phyloP scores from a whole-genome alignment of 1,140 invertebrate genomes.

The Drosophila quadrilineata region DNA sequence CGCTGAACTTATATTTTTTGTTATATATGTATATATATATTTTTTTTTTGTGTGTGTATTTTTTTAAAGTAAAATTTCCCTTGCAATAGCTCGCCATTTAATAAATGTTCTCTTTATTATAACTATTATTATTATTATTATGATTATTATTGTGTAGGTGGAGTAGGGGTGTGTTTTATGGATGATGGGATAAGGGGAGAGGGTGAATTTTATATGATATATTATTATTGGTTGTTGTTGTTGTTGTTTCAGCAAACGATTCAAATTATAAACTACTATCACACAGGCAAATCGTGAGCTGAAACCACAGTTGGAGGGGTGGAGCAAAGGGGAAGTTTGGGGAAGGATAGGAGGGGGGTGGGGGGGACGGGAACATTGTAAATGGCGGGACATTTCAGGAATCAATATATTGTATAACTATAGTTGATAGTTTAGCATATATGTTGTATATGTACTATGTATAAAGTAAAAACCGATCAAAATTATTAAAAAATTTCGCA shows the following conservation, averaged over 20 bases:
- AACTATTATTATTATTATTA: too few species aligned
- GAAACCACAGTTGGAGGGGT: background rate
- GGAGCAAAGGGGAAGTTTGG: background rate
- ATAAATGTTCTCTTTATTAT: too few species aligned
- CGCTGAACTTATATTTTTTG: too few species aligned
- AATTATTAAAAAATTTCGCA: too few species aligned
- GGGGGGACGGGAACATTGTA: background rate
- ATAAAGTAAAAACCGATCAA: too few species aligned
- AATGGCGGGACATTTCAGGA: background rate
- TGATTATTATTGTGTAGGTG: too few species aligned
- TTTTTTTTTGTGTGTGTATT: too few species aligned
- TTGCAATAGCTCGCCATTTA: too few species aligned
- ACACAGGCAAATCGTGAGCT: slow-evolving; percentile 77
- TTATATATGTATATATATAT: too few species aligned
- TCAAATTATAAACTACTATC: slow-evolving; percentile 81
- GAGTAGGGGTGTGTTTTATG: background rate
- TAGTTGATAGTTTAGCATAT: background rate
- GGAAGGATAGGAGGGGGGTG: background rate
- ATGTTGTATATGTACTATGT: background rate
- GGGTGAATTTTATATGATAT: background rate
- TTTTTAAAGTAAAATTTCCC: too few species aligned
- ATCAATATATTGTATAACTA: background rate
- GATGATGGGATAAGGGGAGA: background rate
- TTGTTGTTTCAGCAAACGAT: slow-evolving; percentile 43
- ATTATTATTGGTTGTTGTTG: background rate